These are phyloP conservation scores for Drosophila dunni DNA, from an alignment of 1,140 invertebrate species.

Conservation along the genomic window DNA sequence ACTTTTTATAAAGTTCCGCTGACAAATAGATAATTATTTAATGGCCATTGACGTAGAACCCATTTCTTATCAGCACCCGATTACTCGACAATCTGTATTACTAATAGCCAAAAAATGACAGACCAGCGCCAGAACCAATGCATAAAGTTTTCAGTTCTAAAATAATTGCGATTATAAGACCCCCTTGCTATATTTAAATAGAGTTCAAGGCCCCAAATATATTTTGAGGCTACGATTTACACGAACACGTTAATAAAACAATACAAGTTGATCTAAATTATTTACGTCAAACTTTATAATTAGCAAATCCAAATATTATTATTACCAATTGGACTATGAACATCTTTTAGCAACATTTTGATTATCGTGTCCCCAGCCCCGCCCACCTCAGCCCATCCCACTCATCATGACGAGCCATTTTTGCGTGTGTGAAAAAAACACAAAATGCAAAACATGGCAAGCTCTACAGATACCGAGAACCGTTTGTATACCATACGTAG, in stretches of 20 bases:
- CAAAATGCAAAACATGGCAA: neutral
- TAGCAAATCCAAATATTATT: slow-evolving; percentile 22
- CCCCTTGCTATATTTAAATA: neutral
- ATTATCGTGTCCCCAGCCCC: slow-evolving; percentile 12
- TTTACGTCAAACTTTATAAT: neutral
- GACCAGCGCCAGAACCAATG: neutral
- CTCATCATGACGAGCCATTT: slow-evolving; percentile 12
- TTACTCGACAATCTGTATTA: neutral
- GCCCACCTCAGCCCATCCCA: neutral
- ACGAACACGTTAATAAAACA: slow-evolving; percentile 1
- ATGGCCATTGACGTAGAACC: slow-evolving; percentile 1
- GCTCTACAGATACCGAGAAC: slow-evolving; percentile 4
- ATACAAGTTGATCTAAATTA: slow-evolving; percentile 5
- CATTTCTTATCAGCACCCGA: too few species aligned
- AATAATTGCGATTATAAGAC: too few species aligned
- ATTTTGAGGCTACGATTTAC: slow-evolving; percentile 10
- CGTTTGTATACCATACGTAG: neutral
- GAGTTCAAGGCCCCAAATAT: slow-evolving; percentile 1
- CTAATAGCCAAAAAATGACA: neutral
- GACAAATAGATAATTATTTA: neutral
- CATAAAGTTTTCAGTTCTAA: neutral
- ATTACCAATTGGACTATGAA: slow-evolving; percentile 5
- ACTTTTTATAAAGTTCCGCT: neutral
- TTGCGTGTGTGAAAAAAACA: neutral
- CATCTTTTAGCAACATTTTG: slow-evolving; percentile 26